These are phyloP conservation scores for Mythimna albipuncta DNA, from an alignment of 2,888 invertebrate species.

Conservation along the genomic window DNA sequence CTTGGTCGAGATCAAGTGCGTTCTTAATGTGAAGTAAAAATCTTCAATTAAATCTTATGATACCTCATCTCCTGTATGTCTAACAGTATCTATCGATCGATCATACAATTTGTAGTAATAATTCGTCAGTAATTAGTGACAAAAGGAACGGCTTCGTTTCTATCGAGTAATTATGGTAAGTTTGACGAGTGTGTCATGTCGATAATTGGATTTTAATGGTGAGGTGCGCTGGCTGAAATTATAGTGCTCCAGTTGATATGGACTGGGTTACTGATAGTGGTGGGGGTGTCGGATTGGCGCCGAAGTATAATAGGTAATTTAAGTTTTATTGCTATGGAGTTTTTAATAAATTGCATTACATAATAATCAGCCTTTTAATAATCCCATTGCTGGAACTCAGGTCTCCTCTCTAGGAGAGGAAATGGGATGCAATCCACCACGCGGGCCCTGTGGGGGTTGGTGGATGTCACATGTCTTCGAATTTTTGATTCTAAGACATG, in stretches of 20 bases:
- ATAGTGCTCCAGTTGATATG: constrained; percentile 21
- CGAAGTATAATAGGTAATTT: neutral
- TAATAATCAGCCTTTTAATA: no score
- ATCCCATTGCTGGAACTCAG: no score
- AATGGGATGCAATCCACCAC: no score
- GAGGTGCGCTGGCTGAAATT: constrained; percentile 46
- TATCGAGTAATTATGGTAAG: constrained; percentile 50
- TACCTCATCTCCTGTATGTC: neutral
- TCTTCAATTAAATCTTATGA: neutral
- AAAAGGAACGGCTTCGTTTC: constrained; percentile 48
- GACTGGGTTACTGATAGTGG: constrained; percentile 13
- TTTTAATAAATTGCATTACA: no score
- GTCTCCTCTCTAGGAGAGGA: no score
- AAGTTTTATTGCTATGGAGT: no score
- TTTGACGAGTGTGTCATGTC: constrained; percentile 57
- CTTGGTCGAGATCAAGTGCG: no score
- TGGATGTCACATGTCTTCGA: no score
- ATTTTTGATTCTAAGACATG: no score
- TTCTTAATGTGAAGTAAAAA: neutral
- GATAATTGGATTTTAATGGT: constrained; percentile 63
- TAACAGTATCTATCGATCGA: constrained; percentile 34
- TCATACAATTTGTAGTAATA: constrained; percentile 54
- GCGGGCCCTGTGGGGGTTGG: no score
- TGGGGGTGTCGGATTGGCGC: neutral
- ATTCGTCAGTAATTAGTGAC: constrained; percentile 57